Evolutionary conservation across 2,113 vertebrate genomes (phyloP).

Genomic region (Erinaceus europaeus): DNA sequence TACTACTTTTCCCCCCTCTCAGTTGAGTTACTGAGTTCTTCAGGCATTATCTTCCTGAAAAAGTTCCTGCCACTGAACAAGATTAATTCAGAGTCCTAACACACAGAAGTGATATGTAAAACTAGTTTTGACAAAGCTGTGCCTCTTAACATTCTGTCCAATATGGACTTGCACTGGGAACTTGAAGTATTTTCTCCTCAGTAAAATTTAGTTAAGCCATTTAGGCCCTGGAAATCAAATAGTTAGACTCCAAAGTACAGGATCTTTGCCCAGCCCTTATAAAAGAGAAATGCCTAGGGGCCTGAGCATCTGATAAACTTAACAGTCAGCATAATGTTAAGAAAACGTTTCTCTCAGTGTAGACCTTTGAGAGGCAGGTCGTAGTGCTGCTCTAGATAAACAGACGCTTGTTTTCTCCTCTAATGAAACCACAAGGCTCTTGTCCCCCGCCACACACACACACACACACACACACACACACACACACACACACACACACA

Average conservation of each 20-base stretch:
- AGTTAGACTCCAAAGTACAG: background rate
- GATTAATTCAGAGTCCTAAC: background rate
- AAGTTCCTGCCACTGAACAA: background rate
- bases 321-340: background rate
- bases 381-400: background rate
- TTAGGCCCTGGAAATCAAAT: slow-evolving; percentile 4
- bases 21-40: background rate
- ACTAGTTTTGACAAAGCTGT: background rate
- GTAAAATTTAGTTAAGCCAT: background rate
- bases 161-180: background rate
- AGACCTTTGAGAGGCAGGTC: slow-evolving; percentile 2
- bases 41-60: background rate
- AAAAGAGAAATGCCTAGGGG: background rate
- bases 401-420: background rate
- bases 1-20: background rate
- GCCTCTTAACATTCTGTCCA: background rate
- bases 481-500: no score
- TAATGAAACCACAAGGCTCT: background rate
- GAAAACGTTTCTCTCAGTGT: background rate
- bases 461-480: no score
- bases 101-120: background rate
- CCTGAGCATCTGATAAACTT: background rate
- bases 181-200: background rate
- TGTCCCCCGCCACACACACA: no score
- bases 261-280: background rate